A percentile compares a stretch with the other conserved stretches of the same genome.
phyloP scores from a whole-genome alignment of 1,140 invertebrate species.

The Trachymyrmex septentrionalis region DNA sequence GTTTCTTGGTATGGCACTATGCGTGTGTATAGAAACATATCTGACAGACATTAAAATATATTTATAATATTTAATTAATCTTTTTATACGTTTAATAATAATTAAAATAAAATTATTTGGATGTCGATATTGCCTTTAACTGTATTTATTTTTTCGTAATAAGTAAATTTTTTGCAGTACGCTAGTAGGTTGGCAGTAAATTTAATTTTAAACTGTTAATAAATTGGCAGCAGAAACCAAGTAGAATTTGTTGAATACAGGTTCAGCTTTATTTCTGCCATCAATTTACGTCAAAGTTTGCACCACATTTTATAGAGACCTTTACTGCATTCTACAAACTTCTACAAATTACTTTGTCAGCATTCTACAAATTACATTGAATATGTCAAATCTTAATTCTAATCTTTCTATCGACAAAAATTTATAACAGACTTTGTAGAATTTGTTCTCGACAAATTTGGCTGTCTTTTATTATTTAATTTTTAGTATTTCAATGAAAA shows the following conservation, averaged over 20 bases:
- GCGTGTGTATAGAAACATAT: no score
- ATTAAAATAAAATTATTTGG: constrained; percentile 9
- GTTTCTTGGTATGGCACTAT: neutral
- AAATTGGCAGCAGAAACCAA: neutral
- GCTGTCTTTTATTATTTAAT: constrained; percentile 5
- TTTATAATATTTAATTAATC: neutral
- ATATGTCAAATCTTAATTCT: neutral
- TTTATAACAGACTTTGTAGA: neutral
- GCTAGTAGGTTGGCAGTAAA: neutral
- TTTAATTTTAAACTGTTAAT: neutral
- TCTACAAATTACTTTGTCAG: no score
- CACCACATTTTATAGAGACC: neutral
- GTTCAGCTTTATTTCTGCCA: neutral
- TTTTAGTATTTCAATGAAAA: neutral
- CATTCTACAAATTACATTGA: neutral
- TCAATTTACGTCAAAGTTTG: neutral
- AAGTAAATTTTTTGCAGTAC: neutral
- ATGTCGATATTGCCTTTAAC: neutral
- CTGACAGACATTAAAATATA: neutral
- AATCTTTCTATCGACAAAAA: neutral
- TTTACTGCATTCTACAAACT: neutral
- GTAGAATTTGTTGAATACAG: neutral
- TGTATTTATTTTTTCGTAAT: neutral
- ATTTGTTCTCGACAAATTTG: neutral
- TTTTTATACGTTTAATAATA: neutral